Base-by-base conservation (phyloP, 2,888 invertebrate species). In the Rhimphoctona megacephalus region DNA sequence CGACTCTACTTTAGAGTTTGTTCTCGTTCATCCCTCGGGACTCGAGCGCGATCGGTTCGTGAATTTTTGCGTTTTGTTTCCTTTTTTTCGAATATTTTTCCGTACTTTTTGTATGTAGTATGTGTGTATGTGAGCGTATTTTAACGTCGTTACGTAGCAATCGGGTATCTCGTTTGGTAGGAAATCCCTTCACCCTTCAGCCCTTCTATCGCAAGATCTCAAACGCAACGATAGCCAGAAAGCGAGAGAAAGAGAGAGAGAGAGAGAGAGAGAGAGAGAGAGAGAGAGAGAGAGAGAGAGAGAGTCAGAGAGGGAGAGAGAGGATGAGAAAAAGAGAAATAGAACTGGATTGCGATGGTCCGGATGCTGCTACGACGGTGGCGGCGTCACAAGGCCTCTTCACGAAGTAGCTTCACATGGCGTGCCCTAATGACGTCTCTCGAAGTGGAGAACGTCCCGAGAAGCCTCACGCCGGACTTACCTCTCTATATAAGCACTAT, bases 371-470 rank as follows among this genome's bases (percentile, higher is more conserved):
- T 33, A 73, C 82, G 52, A 81, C 85, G 81, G 84, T 74, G 54
- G 79, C 79, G 67, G 57, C 77, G 57, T 78, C 79, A 82, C 76
- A 82, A 82, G 81, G 81, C 74, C 81, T 74, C 73, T 82, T 74
- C 74, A 30, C 81, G 57, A 82, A 74, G 74, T 69, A 76, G 90
- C 93, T 93, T 93, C 92, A 92, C 92, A 92, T 93, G 92, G 92
- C 91, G 93, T 92, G 92, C 93, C 90, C 93, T 94, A 94, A 94
- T 93, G 94, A 93, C 93, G 94, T 94, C 93, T 91, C 90, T 86
- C 89, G 90, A 91, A 88, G 91, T 90, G 91, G 90, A 91, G 90
- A 89, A 91, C 91, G 89, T 89, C 89, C 92, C 90, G 87, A 90
- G 92, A 78, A 85, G 90, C 93, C 91, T 93, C 92, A 92, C 92